Base-by-base conservation (phyloP, 1,140 invertebrate genomes). In the Papilio xuthus region DNA sequence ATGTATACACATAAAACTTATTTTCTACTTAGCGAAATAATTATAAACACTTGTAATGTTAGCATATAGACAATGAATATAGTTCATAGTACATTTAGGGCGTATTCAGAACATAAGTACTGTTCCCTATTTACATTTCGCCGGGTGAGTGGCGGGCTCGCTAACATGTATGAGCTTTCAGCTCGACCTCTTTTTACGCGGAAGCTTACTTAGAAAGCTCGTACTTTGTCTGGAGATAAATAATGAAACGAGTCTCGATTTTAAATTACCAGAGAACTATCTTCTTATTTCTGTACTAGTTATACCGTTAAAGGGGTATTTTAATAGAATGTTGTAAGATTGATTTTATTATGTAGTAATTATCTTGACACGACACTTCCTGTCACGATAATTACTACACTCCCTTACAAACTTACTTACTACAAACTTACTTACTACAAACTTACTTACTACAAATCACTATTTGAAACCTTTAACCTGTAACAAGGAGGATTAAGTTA, bases 121-220 rank as follows among this genome's bases (percentile, higher is more conserved):
- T 37, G 56, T 56, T 76, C 41, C 74, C 41, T 76, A 76, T 76
- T 76, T 76, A 76, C 74, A 76, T 76, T 32, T 76, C 50, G 53
- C 73, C 56, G 73, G 26, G n/a, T 76, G 74, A 63, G 74, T 76
- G 74, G 53, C 74, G 74, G 53, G 53, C 74, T 56, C 73, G 74
- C 74, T 76, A 76, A 41, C 74, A 76, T 76, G 74, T 56, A 76
- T 76, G 74, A 63, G 74, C 53, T 76, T 76, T 76, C 74, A 63
- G 56, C 74, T 76, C 74, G 74, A 76, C 74, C 74, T 76, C 74
- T 76, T 76, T 76, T 76, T 76, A 76, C 74, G 50, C 50, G 74
- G 41, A 75, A 76, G 74, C 74, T 76, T 76, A 76, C 74, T 76
- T 63, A 63, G 74, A 76, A 63, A 56, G 53, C 23, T 63, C 53